phyloP scores from a whole-genome alignment of 2,888 invertebrate species.

The Aradus depressus region DNA sequence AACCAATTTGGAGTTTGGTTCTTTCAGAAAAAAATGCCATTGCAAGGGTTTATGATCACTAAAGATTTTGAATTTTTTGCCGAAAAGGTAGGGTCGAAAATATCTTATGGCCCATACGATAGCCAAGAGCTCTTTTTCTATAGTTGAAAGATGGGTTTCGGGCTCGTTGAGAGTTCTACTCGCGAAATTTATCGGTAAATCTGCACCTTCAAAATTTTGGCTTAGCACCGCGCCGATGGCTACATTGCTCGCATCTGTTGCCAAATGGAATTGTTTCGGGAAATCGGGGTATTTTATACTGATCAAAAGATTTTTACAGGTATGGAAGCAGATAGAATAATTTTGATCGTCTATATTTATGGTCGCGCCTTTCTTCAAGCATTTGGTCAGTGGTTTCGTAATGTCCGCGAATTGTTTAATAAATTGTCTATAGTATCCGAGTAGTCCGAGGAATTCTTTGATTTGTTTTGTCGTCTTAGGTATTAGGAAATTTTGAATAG shows the following conservation, averaged over 20 bases:
- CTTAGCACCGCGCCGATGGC: slow-evolving; percentile 33
- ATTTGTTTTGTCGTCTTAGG: slow-evolving; percentile 17
- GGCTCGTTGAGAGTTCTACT: slow-evolving; percentile 32
- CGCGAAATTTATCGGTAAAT: slow-evolving; percentile 34
- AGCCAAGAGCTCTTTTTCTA: slow-evolving; percentile 33
- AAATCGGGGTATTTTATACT: slow-evolving; percentile 28
- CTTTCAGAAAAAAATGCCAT: slow-evolving; percentile 14
- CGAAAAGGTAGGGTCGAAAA: slow-evolving; percentile 32
- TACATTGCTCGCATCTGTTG: slow-evolving; percentile 31
- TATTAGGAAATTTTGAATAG: slow-evolving; percentile 12
- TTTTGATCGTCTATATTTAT: slow-evolving; percentile 23
- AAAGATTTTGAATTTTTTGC: slow-evolving; percentile 30
- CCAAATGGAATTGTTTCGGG: slow-evolving; percentile 8
- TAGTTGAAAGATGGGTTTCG: slow-evolving; percentile 32
- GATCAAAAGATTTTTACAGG: slow-evolving; percentile 8
- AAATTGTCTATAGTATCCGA: slow-evolving; percentile 20
- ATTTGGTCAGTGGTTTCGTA: too few species aligned
- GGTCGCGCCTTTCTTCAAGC: too few species aligned
- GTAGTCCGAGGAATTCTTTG: slow-evolving; percentile 19
- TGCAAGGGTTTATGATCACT: slow-evolving; percentile 17
- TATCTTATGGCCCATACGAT: slow-evolving; percentile 33
- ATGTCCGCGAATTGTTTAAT: too few species aligned
- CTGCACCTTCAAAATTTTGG: slow-evolving; percentile 30
- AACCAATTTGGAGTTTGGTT: too few species aligned
- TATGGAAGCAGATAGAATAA: slow-evolving; percentile 7